phyloP scores from a whole-genome alignment of 2,797 vertebrate species.

The Sus cebifrons region DNA sequence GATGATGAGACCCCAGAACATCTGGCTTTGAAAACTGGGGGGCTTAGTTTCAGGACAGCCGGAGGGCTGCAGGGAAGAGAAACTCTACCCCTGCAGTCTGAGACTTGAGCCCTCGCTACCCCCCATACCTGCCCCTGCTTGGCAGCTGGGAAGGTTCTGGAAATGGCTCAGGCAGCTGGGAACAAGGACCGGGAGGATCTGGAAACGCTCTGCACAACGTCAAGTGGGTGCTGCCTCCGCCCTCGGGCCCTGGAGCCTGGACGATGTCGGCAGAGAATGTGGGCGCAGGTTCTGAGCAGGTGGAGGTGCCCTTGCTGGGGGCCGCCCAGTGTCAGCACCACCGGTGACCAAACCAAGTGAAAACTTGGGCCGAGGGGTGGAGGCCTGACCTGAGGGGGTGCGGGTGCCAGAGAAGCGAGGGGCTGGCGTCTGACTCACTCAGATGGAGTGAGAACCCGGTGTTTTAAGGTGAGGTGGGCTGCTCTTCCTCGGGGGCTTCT shows the following conservation, averaged over 20 bases:
- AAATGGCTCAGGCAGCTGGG: neutral
- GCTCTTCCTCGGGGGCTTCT: neutral
- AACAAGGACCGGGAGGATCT: neutral
- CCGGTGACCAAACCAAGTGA: accelerated
- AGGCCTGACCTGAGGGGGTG: no score
- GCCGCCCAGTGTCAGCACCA: no score
- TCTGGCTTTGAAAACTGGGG: neutral
- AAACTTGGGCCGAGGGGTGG: neutral
- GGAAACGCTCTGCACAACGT: accelerated
- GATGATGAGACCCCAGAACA: neutral
- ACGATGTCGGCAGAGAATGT: no score
- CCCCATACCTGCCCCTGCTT: no score
- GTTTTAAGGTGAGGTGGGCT: neutral
- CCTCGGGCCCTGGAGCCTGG: neutral
- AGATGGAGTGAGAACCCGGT: no score
- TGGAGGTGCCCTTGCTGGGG: neutral
- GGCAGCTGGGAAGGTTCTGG: accelerated
- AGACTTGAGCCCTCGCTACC: no score
- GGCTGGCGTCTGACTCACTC: accelerated
- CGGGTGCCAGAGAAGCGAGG: no score
- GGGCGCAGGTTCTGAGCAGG: neutral
- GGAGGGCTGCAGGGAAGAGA: neutral
- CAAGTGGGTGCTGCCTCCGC: accelerated
- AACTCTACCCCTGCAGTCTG: neutral
- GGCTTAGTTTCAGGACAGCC: neutral